phyloP scores from a whole-genome alignment of 1,140 invertebrate species.

The Camponotus pennsylvanicus region DNA sequence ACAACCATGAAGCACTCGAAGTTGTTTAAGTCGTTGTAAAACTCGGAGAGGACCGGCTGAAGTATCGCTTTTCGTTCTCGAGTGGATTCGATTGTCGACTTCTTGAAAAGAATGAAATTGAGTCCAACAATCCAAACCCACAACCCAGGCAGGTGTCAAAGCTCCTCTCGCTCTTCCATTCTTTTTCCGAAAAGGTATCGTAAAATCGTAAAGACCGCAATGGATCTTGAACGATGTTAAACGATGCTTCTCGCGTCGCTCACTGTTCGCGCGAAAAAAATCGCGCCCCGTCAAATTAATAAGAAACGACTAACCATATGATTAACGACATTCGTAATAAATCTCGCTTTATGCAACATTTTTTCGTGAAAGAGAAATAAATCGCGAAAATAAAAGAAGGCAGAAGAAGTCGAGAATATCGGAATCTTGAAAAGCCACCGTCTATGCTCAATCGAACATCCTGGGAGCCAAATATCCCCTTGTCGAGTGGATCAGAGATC shows the following conservation, averaged over 20 bases:
- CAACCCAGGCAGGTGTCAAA: constrained; percentile 68
- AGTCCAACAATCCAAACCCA: constrained; percentile 64
- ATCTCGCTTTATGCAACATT: constrained; percentile 33
- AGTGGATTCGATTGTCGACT: constrained; percentile 83
- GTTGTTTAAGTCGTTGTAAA: constrained; percentile 85
- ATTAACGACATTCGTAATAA: constrained; percentile 50
- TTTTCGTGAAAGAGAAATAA: constrained; percentile 26
- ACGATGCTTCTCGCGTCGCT: neutral
- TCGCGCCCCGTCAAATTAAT: constrained; percentile 39
- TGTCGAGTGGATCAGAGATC: neutral
- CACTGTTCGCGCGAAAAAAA: neutral
- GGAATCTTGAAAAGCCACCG: constrained; percentile 41
- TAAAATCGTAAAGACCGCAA: constrained; percentile 60
- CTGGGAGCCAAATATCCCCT: neutral
- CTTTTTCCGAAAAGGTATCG: constrained; percentile 49
- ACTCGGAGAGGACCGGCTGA: constrained; percentile 72
- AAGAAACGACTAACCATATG: constrained; percentile 39
- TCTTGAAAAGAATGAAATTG: constrained; percentile 76
- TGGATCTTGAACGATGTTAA: constrained; percentile 59
- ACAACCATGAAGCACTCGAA: constrained; percentile 76
- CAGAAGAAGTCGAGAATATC: neutral
- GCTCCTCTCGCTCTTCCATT: neutral
- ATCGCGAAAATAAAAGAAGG: neutral
- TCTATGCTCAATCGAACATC: neutral
- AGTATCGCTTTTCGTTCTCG: constrained; percentile 82